These are phyloP conservation scores for Parambassis ranga DNA, from an alignment of 2,797 vertebrate species.

Conservation along the genomic window DNA sequence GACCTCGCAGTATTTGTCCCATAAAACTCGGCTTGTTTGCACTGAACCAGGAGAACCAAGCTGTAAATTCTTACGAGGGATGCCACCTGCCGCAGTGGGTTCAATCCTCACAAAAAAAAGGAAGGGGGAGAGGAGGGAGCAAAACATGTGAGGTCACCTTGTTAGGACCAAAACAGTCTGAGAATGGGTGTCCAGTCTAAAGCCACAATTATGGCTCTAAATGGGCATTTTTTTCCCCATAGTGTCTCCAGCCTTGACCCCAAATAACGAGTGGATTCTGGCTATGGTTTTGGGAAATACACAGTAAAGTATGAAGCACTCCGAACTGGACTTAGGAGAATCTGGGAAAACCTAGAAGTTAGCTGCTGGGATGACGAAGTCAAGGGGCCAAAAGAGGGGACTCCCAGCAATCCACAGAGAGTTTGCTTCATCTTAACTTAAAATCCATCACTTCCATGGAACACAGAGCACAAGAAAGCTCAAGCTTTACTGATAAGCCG, in stretches of 20 bases:
- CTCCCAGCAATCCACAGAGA: conserved; percentile 54
- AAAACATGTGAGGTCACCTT: conserved; percentile 45
- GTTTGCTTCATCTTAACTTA: conserved; percentile 33
- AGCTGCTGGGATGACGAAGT: conserved; percentile 36
- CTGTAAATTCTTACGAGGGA: conserved; percentile 62
- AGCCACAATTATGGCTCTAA: not conserved
- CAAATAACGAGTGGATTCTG: conserved; percentile 19
- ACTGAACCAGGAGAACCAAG: conserved; percentile 61
- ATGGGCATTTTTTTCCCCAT: conserved; percentile 4
- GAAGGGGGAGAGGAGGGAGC: too few relatives aligned
- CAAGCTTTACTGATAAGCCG: conserved; percentile 54
- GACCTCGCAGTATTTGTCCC: conserved; percentile 59
- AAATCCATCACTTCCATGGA: conserved; percentile 62
- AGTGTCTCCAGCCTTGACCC: conserved; percentile 8
- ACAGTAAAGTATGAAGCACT: conserved; percentile 24
- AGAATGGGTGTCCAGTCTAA: not conserved
- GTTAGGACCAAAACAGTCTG: conserved; percentile 25
- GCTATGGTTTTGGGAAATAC: conserved; percentile 39
- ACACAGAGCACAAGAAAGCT: conserved; percentile 44
- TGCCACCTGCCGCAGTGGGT: conserved; percentile 60
- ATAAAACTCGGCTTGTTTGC: conserved; percentile 66
- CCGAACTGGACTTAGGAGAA: conserved; percentile 23
- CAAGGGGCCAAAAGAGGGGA: conserved; percentile 50
- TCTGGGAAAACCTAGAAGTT: conserved; percentile 44
- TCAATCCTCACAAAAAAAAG: conserved; percentile 44